A percentile compares a stretch with the other conserved stretches of the same genome.
These are phyloP conservation scores for Caenorhabditis inopinata DNA, from an alignment of 1,140 invertebrate species.

Conservation along the genomic window DNA sequence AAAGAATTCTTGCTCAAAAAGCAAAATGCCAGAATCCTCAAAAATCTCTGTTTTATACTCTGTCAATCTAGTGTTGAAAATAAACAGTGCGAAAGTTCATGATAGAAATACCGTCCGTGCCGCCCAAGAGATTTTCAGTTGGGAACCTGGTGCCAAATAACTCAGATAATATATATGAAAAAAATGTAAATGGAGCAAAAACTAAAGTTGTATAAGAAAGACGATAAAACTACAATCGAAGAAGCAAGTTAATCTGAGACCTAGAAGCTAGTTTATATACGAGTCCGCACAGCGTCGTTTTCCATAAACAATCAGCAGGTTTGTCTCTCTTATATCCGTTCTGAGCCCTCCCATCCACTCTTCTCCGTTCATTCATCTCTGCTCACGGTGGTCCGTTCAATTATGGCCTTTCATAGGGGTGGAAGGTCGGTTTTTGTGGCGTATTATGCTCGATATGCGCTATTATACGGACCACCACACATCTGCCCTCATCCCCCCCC, in stretches of 20 bases:
- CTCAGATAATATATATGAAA: too few species aligned
- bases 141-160: too few species aligned
- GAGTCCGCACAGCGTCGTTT: neutral
- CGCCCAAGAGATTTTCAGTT: too few species aligned
- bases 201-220: too few species aligned
- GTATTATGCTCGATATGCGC: neutral
- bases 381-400: neutral
- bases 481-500: neutral
- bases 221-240: too few species aligned
- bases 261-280: neutral
- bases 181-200: too few species aligned
- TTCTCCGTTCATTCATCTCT: neutral
- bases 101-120: too few species aligned
- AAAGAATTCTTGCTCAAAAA: neutral
- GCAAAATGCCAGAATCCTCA: neutral
- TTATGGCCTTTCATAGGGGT: neutral
- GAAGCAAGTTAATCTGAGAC: neutral
- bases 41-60: slow-evolving; percentile 9
- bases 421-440: neutral
- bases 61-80: too few species aligned
- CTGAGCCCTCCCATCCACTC: neutral
- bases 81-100: neutral
- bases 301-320: slow-evolving; percentile 34
- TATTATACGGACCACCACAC: slow-evolving; percentile 18
- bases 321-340: slow-evolving; percentile 6